Conservation (phyloP, 2,113 vertebrate genomes). For the Proterorhinus semilunaris region DNA sequence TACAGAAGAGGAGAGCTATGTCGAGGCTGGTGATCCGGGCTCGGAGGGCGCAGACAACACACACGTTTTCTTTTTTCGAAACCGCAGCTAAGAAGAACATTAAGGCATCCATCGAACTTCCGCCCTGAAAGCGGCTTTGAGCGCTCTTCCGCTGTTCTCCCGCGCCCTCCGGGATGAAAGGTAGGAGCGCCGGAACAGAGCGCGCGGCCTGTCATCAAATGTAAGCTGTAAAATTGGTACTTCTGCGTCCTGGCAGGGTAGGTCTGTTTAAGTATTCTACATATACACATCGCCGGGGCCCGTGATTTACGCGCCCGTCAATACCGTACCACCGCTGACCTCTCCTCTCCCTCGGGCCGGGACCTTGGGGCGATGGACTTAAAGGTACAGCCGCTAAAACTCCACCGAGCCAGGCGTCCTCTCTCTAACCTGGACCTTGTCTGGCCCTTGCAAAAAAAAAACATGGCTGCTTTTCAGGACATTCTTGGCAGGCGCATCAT, state of each 20-base stretch:
- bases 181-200: slow-evolving; percentile 45
- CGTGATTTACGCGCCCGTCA: slow-evolving; percentile 43
- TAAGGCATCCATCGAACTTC: slow-evolving; percentile 34
- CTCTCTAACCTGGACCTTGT: slow-evolving; percentile 33
- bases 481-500: slow-evolving; percentile 46
- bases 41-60: slow-evolving; percentile 45
- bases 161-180: slow-evolving; percentile 47
- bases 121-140: slow-evolving; percentile 44
- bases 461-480: slow-evolving; percentile 44
- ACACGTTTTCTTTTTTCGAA: slow-evolving; percentile 9
- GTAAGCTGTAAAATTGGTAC: slow-evolving; percentile 61
- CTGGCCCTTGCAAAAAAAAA: slow-evolving; percentile 32
- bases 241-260: slow-evolving; percentile 43
- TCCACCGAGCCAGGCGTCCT: slow-evolving; percentile 11
- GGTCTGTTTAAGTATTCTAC: slow-evolving; percentile 44
- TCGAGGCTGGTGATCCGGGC: slow-evolving; percentile 33
- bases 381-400: slow-evolving; percentile 24
- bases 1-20: slow-evolving; percentile 68
- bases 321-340: slow-evolving; percentile 35
- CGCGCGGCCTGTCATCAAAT: slow-evolving; percentile 57
- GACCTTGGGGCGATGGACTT: slow-evolving; percentile 13
- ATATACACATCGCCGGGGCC: slow-evolving; percentile 53
- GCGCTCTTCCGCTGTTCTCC: slow-evolving; percentile 30
- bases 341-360: slow-evolving; percentile 19
- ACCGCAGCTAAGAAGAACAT: slow-evolving; percentile 39